Conservation (phyloP, 2,888 invertebrate species). For the Eupithecia tripunctaria region DNA sequence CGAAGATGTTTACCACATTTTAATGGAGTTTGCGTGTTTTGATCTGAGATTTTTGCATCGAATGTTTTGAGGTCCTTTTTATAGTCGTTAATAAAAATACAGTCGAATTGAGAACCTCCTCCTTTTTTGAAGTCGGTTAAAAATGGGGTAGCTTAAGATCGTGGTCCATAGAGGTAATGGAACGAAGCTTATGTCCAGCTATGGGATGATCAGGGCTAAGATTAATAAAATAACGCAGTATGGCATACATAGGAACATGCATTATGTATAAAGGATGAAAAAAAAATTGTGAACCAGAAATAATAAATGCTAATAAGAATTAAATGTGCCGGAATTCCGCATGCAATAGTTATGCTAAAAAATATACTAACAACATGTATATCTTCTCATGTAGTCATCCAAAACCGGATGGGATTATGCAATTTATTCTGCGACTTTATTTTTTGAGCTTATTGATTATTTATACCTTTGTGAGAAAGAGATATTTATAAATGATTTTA, state of each 20-base stretch:
- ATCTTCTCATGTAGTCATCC: not conserved
- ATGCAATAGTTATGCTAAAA: not conserved
- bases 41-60: too few species aligned
- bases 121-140: too few species aligned
- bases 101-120: too few species aligned
- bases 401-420: conserved; percentile 1
- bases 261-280: not conserved
- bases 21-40: too few species aligned
- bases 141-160: not conserved
- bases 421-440: not conserved
- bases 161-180: not conserved
- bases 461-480: too few species aligned
- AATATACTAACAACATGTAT: not conserved
- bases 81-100: too few species aligned
- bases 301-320: not conserved
- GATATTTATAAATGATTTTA: too few species aligned
- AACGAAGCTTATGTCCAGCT: not conserved
- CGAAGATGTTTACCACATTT: too few species aligned
- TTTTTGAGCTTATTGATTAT: not conserved
- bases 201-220: not conserved
- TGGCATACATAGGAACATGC: not conserved
- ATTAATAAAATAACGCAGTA: not conserved
- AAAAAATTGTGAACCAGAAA: not conserved
- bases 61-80: too few species aligned
- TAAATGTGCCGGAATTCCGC: not conserved